Conservation (phyloP, 2,797 vertebrate species). For the Acrossocheilus fasciatus region DNA sequence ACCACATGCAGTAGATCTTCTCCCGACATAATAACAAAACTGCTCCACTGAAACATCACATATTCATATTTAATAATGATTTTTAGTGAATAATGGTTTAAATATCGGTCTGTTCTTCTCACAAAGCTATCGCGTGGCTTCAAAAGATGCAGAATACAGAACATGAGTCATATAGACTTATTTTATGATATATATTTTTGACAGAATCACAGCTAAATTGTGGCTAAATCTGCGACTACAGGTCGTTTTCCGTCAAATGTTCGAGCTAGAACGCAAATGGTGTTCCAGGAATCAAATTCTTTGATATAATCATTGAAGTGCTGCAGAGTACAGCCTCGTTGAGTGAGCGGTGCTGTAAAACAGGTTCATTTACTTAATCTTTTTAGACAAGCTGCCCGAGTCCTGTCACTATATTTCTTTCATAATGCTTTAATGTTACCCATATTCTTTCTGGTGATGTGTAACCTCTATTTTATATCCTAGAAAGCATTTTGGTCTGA, state of each 20-base stretch:
- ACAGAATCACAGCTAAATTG: not conserved
- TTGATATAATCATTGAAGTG: not conserved
- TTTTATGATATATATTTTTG: not conserved
- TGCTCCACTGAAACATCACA: not conserved
- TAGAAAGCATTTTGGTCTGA: not conserved
- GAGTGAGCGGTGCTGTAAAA: not conserved
- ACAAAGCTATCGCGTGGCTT: not conserved
- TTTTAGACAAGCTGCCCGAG: not conserved
- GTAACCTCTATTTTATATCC: not conserved
- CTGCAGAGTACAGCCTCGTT: not conserved
- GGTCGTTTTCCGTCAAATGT: not conserved
- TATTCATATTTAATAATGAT: not conserved
- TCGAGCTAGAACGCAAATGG: not conserved
- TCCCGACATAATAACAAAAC: not conserved
- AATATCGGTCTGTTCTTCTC: not conserved
- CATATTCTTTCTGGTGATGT: not conserved
- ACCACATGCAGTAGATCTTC: not conserved
- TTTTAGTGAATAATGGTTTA: not conserved
- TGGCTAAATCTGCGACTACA: not conserved
- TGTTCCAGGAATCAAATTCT: not conserved
- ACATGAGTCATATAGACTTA: not conserved
- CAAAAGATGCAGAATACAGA: not conserved
- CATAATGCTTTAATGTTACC: not conserved
- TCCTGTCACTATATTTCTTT: not conserved
- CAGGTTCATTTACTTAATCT: not conserved